These are phyloP conservation scores for Chaetodon auriga DNA, from an alignment of 2,113 vertebrate species.

Conservation along the genomic window DNA sequence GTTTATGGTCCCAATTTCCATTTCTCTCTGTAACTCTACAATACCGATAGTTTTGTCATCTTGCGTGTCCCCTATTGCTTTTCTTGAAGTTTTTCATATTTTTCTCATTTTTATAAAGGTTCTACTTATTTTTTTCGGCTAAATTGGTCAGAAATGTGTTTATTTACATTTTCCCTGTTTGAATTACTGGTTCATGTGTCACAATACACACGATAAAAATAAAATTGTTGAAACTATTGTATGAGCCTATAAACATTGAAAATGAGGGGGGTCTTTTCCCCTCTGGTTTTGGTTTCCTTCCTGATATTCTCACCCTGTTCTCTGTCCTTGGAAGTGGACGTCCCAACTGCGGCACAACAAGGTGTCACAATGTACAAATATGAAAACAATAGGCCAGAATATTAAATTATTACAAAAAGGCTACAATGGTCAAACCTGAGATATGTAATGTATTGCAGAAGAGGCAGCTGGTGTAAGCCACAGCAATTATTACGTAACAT, in stretches of 20 bases:
- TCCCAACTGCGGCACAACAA: conserved; percentile 57
- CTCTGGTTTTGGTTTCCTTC: conserved; percentile 70
- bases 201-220: not conserved
- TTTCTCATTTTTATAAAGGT: too few species aligned
- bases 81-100: not conserved
- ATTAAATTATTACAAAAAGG: not conserved
- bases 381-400: conserved; percentile 2
- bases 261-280: conserved; percentile 49
- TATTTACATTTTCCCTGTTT: not conserved
- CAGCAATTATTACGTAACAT: conserved; percentile 8
- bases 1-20: not conserved
- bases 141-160: not conserved
- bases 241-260: not conserved
- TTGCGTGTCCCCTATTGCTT: not conserved
- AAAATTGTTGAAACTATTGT: not conserved
- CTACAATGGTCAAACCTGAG: not conserved
- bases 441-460: not conserved
- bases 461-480: conserved; percentile 20
- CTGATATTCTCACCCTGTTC: conserved; percentile 50
- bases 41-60: not conserved
- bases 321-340: conserved; percentile 47
- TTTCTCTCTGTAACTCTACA: not conserved
- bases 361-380: not conserved
- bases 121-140: too few species aligned
- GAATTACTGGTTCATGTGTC: conserved; percentile 7